Percentiles rank a stretch among this genome's conserved stretches.
Evolutionary conservation across 1,140 invertebrate species (phyloP).

Genomic region (Zaprionus camerounensis): DNA sequence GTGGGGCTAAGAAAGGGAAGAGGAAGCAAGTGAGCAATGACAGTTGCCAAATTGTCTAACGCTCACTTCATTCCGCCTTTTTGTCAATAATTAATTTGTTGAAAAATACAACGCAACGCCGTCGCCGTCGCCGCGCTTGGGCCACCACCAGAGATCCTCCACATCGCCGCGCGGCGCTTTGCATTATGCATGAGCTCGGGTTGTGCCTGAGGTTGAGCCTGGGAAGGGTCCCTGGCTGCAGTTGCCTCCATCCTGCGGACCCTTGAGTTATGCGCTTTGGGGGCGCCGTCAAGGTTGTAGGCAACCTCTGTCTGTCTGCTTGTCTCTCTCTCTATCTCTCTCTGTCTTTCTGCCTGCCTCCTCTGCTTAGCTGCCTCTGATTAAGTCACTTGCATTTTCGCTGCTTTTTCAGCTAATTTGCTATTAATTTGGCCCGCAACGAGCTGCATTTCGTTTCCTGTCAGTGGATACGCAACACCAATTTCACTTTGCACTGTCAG

Average conservation of each 20-base stretch:
- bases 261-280: constrained; percentile 68
- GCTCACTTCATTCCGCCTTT: constrained; percentile 64
- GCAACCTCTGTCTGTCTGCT: constrained; percentile 20
- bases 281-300: constrained; percentile 69
- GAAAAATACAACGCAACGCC: constrained; percentile 71
- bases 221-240: background rate
- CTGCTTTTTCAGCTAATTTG: constrained; percentile 77
- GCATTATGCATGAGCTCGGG: constrained; percentile 75
- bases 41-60: background rate
- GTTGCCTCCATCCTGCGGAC: constrained; percentile 5
- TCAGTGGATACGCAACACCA: constrained; percentile 35
- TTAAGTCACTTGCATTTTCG: constrained; percentile 68
- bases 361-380: constrained; percentile 44
- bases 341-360: background rate
- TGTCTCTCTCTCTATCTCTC: background rate
- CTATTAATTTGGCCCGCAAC: constrained; percentile 69
- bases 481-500: constrained; percentile 46
- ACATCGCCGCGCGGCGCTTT: constrained; percentile 34
- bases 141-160: constrained; percentile 58
- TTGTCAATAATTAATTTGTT: constrained; percentile 82
- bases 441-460: constrained; percentile 61
- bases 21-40: background rate
- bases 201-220: constrained; percentile 8
- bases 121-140: constrained; percentile 37
- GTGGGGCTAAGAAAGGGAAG: background rate